phyloP scores from a whole-genome alignment of 2,113 vertebrate genomes.

The Anguilla rostrata region DNA sequence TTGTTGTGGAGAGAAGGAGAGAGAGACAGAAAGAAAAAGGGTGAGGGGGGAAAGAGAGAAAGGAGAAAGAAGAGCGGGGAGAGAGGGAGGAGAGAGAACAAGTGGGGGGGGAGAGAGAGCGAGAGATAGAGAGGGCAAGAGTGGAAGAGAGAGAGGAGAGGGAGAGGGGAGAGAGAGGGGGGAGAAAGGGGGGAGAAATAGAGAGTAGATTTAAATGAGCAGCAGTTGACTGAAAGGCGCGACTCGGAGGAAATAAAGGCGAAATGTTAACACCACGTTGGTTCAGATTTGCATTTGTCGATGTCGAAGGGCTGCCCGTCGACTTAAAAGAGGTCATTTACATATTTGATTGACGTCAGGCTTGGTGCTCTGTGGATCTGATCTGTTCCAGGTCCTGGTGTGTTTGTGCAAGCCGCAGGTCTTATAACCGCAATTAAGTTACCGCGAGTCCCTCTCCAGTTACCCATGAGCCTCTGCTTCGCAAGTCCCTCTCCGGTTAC shows the following conservation, averaged over 20 bases:
- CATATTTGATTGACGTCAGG: background rate
- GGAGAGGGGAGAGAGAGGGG: background rate
- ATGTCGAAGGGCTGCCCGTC: background rate
- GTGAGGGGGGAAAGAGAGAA: background rate
- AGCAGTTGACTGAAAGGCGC: background rate
- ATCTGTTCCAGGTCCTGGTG: background rate
- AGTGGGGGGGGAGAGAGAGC: background rate
- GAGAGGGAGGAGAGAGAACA: too few relatives aligned
- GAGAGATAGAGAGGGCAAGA: background rate
- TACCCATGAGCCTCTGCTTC: background rate
- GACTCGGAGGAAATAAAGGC: background rate
- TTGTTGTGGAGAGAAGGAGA: background rate
- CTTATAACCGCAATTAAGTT: background rate
- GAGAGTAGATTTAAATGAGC: background rate
- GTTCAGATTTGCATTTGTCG: background rate
- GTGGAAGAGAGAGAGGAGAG: too few relatives aligned
- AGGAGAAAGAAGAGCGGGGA: too few relatives aligned
- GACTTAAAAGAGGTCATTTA: background rate
- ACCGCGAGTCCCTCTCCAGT: background rate
- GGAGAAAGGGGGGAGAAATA: background rate
- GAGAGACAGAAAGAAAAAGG: background rate
- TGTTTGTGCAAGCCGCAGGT: background rate
- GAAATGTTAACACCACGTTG: background rate
- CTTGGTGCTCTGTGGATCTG: background rate
- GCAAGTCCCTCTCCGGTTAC: background rate